phyloP scores from a whole-genome alignment of 1,140 invertebrate species.

The Stegodyphus dumicola region DNA sequence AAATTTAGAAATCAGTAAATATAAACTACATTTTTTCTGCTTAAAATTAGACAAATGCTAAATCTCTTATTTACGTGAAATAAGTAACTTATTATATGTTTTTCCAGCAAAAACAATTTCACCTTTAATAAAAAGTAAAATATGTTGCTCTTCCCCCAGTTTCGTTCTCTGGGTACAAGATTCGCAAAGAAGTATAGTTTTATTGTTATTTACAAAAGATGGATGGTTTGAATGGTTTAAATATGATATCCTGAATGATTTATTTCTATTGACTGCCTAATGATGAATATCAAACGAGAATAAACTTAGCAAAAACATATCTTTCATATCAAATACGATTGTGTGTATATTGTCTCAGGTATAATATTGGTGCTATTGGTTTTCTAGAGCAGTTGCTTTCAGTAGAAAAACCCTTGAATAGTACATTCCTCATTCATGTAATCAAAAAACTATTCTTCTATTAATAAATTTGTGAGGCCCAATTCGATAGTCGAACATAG shows the following conservation, averaged over 20 bases:
- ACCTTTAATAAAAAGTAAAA: too few species aligned
- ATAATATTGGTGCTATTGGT: constrained; percentile 58
- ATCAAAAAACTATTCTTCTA: not conserved
- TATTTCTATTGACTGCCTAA: not conserved
- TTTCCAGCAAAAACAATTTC: too few species aligned
- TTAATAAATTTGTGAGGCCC: not conserved
- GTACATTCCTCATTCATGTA: not conserved
- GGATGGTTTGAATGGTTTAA: not conserved
- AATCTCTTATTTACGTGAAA: too few species aligned
- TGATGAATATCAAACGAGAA: not conserved
- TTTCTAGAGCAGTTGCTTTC: constrained; percentile 25
- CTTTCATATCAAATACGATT: constrained; percentile 53
- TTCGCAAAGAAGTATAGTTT: not conserved
- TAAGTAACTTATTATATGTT: too few species aligned
- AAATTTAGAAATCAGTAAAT: too few species aligned
- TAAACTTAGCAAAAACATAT: constrained; percentile 39
- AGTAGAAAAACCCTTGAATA: not conserved
- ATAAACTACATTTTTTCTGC: too few species aligned
- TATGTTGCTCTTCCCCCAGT: not conserved
- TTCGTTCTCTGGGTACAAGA: not conserved
- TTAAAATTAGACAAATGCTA: too few species aligned
- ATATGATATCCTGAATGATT: not conserved
- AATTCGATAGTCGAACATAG: not conserved
- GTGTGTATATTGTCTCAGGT: constrained; percentile 40
- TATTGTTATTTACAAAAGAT: not conserved